Percentiles rank a stretch among this genome's conserved stretches.
Evolutionary conservation across 2,797 vertebrate genomes (phyloP).

Genomic region (Sardinella longiceps): DNA sequence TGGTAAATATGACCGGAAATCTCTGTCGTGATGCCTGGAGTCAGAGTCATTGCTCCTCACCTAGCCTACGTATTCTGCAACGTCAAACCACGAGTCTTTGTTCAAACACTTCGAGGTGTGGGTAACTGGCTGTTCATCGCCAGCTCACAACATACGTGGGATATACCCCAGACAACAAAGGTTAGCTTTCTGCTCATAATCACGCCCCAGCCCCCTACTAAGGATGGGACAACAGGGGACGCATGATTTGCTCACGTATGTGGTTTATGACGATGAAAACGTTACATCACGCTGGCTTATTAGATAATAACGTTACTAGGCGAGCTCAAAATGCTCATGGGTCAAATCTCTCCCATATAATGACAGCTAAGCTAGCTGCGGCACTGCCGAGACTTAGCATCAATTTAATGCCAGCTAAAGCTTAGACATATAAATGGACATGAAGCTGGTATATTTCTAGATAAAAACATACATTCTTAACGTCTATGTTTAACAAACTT

Average conservation of each 20-base stretch:
- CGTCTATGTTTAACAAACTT: not conserved
- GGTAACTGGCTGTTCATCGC: constrained; percentile 10
- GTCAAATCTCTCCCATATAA: constrained; percentile 23
- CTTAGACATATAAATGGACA: not conserved
- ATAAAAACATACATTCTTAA: not conserved
- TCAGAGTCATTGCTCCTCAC: constrained; percentile 27
- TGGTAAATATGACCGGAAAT: constrained; percentile 21
- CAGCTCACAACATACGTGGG: not conserved
- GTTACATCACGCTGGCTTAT: constrained; percentile 13
- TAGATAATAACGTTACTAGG: constrained; percentile 22
- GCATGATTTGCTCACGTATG: not conserved
- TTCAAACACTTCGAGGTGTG: constrained; percentile 4
- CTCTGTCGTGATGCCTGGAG: not conserved
- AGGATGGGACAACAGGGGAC: not conserved
- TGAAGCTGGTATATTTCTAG: not conserved
- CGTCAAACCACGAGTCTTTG: constrained; percentile 22
- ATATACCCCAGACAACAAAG: constrained; percentile 11
- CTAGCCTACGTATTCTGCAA: not conserved
- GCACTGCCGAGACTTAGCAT: not conserved
- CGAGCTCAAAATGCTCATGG: constrained; percentile 14
- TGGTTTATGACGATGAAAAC: not conserved
- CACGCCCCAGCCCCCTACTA: not conserved
- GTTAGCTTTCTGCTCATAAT: not conserved
- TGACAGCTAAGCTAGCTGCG: constrained; percentile 16
- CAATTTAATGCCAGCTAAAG: not conserved